phyloP scores from a whole-genome alignment of 1,140 invertebrate species.

The Calephelis virginiensis region DNA sequence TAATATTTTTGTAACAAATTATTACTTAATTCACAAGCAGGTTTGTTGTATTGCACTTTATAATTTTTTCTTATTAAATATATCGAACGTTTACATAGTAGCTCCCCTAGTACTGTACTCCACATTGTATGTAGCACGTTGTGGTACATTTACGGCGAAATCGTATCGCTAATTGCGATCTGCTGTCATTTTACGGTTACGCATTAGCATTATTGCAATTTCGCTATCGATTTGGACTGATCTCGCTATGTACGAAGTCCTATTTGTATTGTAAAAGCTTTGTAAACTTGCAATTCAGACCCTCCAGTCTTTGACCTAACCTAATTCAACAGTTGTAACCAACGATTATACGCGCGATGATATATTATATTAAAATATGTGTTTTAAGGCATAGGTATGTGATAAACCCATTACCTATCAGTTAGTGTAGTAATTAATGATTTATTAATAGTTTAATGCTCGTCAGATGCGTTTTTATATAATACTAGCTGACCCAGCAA shows the following conservation, averaged over 20 bases:
- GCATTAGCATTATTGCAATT: constrained; percentile 66
- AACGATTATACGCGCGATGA: background rate
- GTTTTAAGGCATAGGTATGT: too few relatives aligned
- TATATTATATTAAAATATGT: too few relatives aligned
- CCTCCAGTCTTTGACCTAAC: constrained; percentile 31
- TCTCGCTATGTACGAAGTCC: constrained; percentile 32
- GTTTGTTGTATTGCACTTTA: too few relatives aligned
- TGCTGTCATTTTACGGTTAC: constrained; percentile 69
- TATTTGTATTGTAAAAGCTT: constrained; percentile 18
- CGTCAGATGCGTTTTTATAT: too few relatives aligned
- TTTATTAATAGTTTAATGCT: too few relatives aligned
- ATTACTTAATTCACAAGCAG: too few relatives aligned
- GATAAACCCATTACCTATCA: too few relatives aligned
- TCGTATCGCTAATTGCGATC: constrained; percentile 68
- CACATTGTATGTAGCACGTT: constrained; percentile 47
- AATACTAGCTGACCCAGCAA: too few relatives aligned
- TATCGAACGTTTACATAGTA: constrained; percentile 29
- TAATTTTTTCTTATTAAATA: background rate
- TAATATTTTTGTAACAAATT: too few relatives aligned
- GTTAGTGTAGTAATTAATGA: too few relatives aligned
- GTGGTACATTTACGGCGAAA: constrained; percentile 39
- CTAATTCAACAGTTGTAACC: background rate
- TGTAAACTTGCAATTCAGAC: constrained; percentile 46
- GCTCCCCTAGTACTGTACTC: constrained; percentile 21
- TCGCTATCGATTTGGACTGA: constrained; percentile 47